Evolutionary conservation across 2,888 invertebrate genomes (phyloP), one percentile per base, ranked within the genome.

Genomic region (Eledona agricola): DNA sequence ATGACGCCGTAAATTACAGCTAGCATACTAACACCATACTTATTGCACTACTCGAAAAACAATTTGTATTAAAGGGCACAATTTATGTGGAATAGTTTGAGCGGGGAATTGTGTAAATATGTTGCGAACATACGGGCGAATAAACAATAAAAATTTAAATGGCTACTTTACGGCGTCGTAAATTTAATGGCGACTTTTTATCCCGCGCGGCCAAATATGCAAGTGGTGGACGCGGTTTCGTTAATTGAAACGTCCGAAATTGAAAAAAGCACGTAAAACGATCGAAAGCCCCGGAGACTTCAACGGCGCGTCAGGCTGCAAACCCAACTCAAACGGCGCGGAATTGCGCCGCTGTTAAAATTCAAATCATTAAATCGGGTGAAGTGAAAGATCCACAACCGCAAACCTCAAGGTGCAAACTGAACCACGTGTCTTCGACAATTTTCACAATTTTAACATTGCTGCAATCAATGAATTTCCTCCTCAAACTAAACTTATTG

Each of bases 1-100:
- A 58, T 55, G 55, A 26, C 40, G 52, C 40, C 34, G 58, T 58
- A 55, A 58, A 58, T 53, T 54, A 55, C 55, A 38, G 42, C 43
- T 35, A 50, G 50, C 55, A 46, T 52, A 34, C 50, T 47, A 50
- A 55, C 58, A 58, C 55, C 32, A 50, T 49, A 58, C 51, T 55
- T 55, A 38, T 53, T 52, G 51, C 53, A 52, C 52, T 52, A 38
- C 40, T 52, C 52, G 40, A 46, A 46, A 38, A 52, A 29, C 52
- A 52, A 47, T 52, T 52, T 38, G 32, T 37, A 49, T 49, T 38
- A 49, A 56, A 49, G 52, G 56, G 49, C 56, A 38, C 26, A 47
- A 46, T 47, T 51, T 46, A 51, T 51, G 51, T 40, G 51, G 35
- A 51, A 43, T 51, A 43, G 10, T 42, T 37, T 45, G 11, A 45